phyloP scores from a whole-genome alignment of 2,888 invertebrate genomes.

The Philereme vetulata region DNA sequence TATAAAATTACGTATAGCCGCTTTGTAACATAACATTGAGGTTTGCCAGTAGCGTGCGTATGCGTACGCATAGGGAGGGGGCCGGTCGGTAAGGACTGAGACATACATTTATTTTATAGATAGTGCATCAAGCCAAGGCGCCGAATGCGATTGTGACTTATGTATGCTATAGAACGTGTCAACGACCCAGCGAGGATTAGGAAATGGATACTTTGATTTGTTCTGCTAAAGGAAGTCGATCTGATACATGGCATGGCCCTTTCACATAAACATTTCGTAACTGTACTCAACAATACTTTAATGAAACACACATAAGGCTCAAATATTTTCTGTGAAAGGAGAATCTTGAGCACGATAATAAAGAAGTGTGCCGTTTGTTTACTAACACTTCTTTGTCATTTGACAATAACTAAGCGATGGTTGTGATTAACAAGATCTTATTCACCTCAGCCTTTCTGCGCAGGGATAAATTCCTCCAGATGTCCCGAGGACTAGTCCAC shows the following conservation, averaged over 20 bases:
- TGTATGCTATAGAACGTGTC: slow-evolving; percentile 57
- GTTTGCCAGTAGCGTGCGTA: slow-evolving; percentile 15
- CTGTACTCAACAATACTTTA: neutral
- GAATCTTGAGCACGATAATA: neutral
- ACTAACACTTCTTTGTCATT: neutral
- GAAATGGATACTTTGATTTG: slow-evolving; percentile 63
- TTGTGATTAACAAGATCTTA: slow-evolving; percentile 17
- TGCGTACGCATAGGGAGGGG: slow-evolving; percentile 14
- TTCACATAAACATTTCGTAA: slow-evolving; percentile 18
- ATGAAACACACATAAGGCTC: neutral
- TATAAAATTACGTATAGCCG: too few species aligned
- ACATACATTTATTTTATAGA: slow-evolving; percentile 55
- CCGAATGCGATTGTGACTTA: slow-evolving; percentile 64
- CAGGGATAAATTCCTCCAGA: slow-evolving; percentile 78
- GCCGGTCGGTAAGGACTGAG: slow-evolving; percentile 29
- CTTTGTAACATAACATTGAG: too few species aligned
- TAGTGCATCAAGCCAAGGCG: slow-evolving; percentile 55
- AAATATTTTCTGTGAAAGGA: neutral
- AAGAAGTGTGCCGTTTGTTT: neutral
- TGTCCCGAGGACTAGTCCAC: slow-evolving; percentile 78
- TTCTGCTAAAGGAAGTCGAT: slow-evolving; percentile 49
- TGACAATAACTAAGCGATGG: neutral
- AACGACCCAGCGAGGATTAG: slow-evolving; percentile 69
- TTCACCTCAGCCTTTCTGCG: slow-evolving; percentile 78
- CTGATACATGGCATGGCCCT: slow-evolving; percentile 16